Base-by-base conservation (phyloP, 2,888 invertebrate species). In the Ypsolopha scabrella region DNA sequence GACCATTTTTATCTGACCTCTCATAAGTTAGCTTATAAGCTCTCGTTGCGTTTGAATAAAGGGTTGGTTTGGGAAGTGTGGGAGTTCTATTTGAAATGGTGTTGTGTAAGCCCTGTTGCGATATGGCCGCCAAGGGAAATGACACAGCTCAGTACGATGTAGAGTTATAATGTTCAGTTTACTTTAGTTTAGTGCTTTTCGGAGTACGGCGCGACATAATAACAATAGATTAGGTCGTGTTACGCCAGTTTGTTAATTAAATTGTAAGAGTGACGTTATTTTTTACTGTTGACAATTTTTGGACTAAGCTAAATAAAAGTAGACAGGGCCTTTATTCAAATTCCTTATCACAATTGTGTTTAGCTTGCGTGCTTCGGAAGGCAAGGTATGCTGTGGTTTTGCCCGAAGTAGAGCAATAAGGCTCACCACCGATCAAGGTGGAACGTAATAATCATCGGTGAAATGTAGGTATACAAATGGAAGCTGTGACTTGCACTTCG, bases 101-200 rank as follows among this genome's bases (percentile, higher is more conserved):
- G 14, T 35, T 10, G 34, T 41, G 41, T 51, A 46, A 51, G 41
- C 47, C 50, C 48, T 35, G 50, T 10, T 43, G 37, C 53, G 41
- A 53, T 53, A 53, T 50, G 43, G 47, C 13, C 53, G 50, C 13
- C 53, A 13, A 50, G 53, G 53, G 53, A 53, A 53, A 53, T 53
- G 50, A 41, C 49, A 49, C 24, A 24, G 33, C 39, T 24, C 24
- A 41, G 39, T 49, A 49, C 41, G 39, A 36, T 35, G 43, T 50
- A 35, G 39, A 39, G 50, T 50, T 50, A 50, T 50, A 49, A 49
- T 49, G 49, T 49, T 49, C 43, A 50, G 43, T 50, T 43, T 50
- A 35, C 43, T 50, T 24, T 33, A 35, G 50, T 50, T 41, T 43
- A 50, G 50, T 34, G 13, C 37, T 50, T 24, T 35, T 43, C 43